Evolutionary conservation across 2,113 vertebrate genomes (phyloP).

Genomic region (Psammodynastes pulverulentus): DNA sequence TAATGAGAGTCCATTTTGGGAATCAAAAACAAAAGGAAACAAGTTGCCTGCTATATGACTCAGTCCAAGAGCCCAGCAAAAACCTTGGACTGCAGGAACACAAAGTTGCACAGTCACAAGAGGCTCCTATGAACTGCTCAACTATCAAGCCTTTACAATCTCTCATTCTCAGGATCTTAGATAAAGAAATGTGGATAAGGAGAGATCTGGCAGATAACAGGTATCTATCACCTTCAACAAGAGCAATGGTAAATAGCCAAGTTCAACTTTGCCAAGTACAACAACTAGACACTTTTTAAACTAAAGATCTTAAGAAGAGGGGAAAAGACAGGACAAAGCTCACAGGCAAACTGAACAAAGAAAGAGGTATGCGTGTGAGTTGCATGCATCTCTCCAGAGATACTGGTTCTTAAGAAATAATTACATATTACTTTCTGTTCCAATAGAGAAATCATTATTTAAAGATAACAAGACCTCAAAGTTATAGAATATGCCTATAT

Average conservation of each 20-base stretch:
- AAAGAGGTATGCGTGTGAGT: background rate
- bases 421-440: background rate
- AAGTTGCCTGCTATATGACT: background rate
- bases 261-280: background rate
- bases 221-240: slow-evolving; percentile 9
- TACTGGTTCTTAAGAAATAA: background rate
- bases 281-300: background rate
- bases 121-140: slow-evolving; percentile 2
- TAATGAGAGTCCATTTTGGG: background rate
- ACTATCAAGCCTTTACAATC: background rate
- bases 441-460: background rate
- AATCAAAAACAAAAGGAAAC: background rate
- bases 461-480: background rate
- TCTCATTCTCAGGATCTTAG: background rate
- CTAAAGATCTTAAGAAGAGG: background rate
- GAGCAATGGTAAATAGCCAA: background rate
- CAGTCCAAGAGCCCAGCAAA: background rate
- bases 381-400: background rate
- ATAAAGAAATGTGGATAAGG: background rate
- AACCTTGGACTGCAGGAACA: background rate
- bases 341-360: background rate
- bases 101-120: background rate
- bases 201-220: slow-evolving; percentile 1
- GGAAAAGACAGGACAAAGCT: background rate
- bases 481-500: background rate